Evolutionary conservation across 2,113 vertebrate genomes (phyloP).

Genomic region (Lutjanus erythropterus): DNA sequence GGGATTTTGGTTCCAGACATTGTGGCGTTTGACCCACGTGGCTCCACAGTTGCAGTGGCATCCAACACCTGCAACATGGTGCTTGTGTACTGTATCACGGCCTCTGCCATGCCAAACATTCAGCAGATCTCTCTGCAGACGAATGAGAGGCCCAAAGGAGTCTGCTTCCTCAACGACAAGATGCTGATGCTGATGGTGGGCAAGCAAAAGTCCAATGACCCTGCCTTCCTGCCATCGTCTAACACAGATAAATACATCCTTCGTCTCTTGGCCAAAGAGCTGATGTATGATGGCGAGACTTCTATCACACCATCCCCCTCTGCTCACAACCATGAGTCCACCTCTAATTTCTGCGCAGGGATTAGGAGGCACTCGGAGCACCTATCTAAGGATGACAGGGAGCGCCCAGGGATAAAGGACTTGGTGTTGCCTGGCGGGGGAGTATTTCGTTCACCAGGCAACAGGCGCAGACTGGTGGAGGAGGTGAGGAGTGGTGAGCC

Average conservation of each 20-base stretch:
- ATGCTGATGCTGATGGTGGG: slow-evolving; percentile 92
- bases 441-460: slow-evolving; percentile 75
- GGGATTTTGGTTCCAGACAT: slow-evolving; percentile 97
- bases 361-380: slow-evolving; percentile 87
- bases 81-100: slow-evolving; percentile 90
- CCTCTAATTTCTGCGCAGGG: slow-evolving; percentile 69
- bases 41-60: slow-evolving; percentile 90
- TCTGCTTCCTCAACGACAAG: slow-evolving; percentile 92
- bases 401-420: slow-evolving; percentile 77
- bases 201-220: slow-evolving; percentile 89
- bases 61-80: slow-evolving; percentile 92
- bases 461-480: slow-evolving; percentile 88
- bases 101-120: slow-evolving; percentile 89
- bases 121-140: slow-evolving; percentile 93
- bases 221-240: slow-evolving; percentile 92
- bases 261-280: slow-evolving; percentile 86
- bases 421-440: slow-evolving; percentile 86
- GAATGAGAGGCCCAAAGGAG: slow-evolving; percentile 93
- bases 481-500: slow-evolving; percentile 88
- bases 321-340: slow-evolving; percentile 61
- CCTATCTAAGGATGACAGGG: slow-evolving; percentile 75
- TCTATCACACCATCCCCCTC: slow-evolving; percentile 46
- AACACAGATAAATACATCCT: slow-evolving; percentile 92
- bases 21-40: slow-evolving; percentile 88
- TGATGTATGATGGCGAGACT: slow-evolving; percentile 81